A percentile compares a stretch with the other conserved stretches of the same genome.
phyloP scores from a whole-genome alignment of 2,888 invertebrate species.

The Erebia palarica region DNA sequence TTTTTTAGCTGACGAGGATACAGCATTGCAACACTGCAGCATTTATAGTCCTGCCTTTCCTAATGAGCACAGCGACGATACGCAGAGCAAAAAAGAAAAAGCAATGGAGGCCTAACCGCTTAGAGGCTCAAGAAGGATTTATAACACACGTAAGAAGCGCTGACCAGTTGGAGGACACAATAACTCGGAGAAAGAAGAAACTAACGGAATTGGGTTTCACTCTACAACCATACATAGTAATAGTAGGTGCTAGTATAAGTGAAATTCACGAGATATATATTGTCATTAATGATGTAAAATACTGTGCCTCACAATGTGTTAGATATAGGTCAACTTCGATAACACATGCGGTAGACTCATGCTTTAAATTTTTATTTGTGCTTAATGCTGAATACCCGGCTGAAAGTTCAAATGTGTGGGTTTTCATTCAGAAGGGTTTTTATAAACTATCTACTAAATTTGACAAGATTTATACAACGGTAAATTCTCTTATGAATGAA shows the following conservation, averaged over 20 bases:
- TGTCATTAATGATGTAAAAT: slow-evolving; percentile 2
- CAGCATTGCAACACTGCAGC: slow-evolving; percentile 2
- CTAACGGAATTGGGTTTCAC: slow-evolving; percentile 6
- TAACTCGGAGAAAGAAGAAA: slow-evolving; percentile 4
- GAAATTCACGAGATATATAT: slow-evolving; percentile 7
- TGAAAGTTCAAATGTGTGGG: no score
- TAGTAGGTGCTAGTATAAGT: slow-evolving; percentile 5
- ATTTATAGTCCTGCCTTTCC: slow-evolving; percentile 6
- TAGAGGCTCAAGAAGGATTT: slow-evolving; percentile 4
- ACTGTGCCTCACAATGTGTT: slow-evolving; percentile 7
- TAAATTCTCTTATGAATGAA: no score
- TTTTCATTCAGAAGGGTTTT: no score
- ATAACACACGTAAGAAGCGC: slow-evolving; percentile 3
- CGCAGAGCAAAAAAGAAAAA: slow-evolving; percentile 6
- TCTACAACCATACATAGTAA: slow-evolving; percentile 7
- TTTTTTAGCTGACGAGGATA: slow-evolving; percentile 7
- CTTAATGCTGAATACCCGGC: background rate
- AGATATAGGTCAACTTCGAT: slow-evolving; percentile 4
- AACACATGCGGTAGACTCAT: slow-evolving; percentile 6
- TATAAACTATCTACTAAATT: background rate
- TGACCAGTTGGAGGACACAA: slow-evolving; percentile 4
- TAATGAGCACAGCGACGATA: slow-evolving; percentile 2
- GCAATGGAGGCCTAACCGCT: slow-evolving; percentile 3
- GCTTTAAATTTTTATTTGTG: background rate
- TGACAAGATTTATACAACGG: no score